phyloP scores from a whole-genome alignment of 92 coral and sea anemone species.

The Epizoanthus scotinus region DNA sequence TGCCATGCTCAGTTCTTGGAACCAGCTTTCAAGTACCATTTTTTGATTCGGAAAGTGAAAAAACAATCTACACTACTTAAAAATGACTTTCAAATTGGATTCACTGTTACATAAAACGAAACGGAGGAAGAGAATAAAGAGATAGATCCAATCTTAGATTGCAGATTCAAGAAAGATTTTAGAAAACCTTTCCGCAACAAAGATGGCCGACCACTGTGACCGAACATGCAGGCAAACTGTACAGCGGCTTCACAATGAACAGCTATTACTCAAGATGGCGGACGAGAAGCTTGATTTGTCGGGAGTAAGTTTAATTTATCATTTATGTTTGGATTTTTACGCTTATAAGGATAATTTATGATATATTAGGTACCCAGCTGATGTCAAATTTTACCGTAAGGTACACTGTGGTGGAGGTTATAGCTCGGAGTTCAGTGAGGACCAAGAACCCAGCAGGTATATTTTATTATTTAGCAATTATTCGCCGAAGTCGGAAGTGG shows the following conservation, averaged over 20 bases:
- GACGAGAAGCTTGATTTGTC: constrained; percentile 19
- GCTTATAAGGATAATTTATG: background rate
- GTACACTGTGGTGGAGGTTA: constrained; percentile 71
- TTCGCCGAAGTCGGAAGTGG: no score
- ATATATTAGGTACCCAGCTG: background rate
- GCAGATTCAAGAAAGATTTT: background rate
- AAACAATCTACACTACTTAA: background rate
- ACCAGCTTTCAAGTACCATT: constrained; percentile 84
- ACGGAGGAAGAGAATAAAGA: no score
- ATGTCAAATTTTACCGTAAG: constrained; percentile 31
- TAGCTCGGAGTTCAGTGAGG: constrained; percentile 90
- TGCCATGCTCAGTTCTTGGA: constrained; percentile 66
- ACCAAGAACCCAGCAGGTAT: constrained; percentile 67
- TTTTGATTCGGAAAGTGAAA: constrained; percentile 1
- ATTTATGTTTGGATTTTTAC: background rate
- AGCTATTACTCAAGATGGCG: constrained; percentile 26
- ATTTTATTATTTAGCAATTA: no score
- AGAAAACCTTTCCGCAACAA: background rate
- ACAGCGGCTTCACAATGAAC: constrained; percentile 31
- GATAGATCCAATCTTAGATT: no score
- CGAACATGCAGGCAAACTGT: no score
- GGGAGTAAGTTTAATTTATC: constrained; percentile 34
- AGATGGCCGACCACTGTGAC: background rate
- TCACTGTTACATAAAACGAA: background rate
- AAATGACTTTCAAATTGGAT: background rate